Evolutionary conservation across 2,888 invertebrate species (phyloP).

Genomic region (Lasius platythorax): DNA sequence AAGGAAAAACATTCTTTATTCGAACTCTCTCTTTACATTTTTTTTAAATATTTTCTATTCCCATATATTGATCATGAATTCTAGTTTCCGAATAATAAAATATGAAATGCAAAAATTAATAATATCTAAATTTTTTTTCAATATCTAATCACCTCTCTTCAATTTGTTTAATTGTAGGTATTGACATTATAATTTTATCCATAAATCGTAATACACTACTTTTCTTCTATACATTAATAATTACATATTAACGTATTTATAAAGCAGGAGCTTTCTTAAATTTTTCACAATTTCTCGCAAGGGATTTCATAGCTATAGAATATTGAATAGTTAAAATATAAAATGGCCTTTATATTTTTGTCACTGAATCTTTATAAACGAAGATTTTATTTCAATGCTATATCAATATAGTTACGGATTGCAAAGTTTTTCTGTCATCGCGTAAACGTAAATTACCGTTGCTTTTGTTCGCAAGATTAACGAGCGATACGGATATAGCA

Average conservation of each 20-base stretch:
- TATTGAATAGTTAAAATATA: neutral
- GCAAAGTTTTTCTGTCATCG: neutral
- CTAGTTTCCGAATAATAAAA: constrained; percentile 8
- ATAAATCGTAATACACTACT: neutral
- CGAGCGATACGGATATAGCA: constrained; percentile 5
- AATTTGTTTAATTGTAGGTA: neutral
- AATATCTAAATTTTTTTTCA: neutral
- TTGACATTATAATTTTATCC: neutral
- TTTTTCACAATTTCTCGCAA: neutral
- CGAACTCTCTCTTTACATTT: neutral
- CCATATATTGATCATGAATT: neutral
- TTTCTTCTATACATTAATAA: neutral
- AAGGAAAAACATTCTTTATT: neutral
- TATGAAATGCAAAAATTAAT: neutral
- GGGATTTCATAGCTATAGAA: neutral
- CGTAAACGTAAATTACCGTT: constrained; percentile 18
- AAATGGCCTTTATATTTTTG: neutral
- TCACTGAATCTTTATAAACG: constrained; percentile 1
- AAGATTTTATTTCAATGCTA: constrained; percentile 3
- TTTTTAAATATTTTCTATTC: neutral
- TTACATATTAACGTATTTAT: neutral
- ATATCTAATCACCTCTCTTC: neutral
- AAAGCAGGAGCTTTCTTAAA: neutral
- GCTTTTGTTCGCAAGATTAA: constrained; percentile 3
- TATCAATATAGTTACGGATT: neutral